These are phyloP conservation scores for Thumatha senex DNA, from an alignment of 2,888 invertebrate species.

Conservation along the genomic window DNA sequence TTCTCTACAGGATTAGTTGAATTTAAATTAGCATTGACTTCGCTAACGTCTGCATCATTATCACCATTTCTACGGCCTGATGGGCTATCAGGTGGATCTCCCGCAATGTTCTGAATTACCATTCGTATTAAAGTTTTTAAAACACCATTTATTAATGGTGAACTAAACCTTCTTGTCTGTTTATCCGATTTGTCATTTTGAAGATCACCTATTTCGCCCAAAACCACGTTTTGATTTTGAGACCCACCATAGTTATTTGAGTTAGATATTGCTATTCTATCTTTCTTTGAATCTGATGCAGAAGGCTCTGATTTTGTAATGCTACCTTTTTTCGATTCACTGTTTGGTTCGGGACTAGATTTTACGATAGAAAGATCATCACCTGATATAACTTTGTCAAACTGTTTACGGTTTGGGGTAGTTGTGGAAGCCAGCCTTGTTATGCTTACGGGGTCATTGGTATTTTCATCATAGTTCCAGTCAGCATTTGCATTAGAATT, in stretches of 20 bases:
- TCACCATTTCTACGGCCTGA: too few species aligned
- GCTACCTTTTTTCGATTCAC: background rate
- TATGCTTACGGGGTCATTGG: background rate
- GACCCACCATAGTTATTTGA: background rate
- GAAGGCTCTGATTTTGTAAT: background rate
- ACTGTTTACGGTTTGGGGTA: background rate
- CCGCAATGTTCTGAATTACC: background rate
- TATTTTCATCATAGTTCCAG: background rate
- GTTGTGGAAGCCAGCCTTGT: too few species aligned
- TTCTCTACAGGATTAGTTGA: background rate
- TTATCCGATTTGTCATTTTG: background rate
- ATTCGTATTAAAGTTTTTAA: conserved; percentile 3
- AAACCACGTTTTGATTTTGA: background rate
- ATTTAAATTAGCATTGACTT: background rate
- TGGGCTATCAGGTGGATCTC: background rate
- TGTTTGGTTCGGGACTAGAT: too few species aligned
- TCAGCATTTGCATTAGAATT: background rate
- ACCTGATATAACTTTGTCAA: too few species aligned
- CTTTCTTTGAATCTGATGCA: background rate
- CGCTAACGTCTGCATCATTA: background rate
- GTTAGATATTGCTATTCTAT: background rate
- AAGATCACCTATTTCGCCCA: background rate
- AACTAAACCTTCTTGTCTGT: background rate
- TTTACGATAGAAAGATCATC: too few species aligned
- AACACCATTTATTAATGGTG: background rate